Evolutionary conservation across 1,140 invertebrate species (phyloP).

Genomic region (Zaprionus nigranus): DNA sequence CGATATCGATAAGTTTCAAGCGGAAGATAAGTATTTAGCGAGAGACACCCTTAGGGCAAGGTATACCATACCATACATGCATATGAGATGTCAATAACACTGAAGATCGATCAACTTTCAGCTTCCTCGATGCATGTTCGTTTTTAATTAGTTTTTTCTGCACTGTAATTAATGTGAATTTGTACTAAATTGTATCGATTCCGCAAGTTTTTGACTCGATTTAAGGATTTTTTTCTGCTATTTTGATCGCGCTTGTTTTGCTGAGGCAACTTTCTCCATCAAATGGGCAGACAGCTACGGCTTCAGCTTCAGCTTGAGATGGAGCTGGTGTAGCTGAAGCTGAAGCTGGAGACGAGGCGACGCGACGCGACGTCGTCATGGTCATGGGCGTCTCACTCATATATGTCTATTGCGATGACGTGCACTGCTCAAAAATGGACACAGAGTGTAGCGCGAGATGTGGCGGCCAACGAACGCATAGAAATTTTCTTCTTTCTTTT

Average conservation of each 20-base stretch:
- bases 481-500: conserved; percentile 64
- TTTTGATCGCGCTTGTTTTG: conserved; percentile 26
- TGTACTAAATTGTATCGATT: conserved; percentile 82
- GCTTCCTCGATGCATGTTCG: conserved; percentile 13
- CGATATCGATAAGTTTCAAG: too few species aligned
- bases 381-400: conserved; percentile 72
- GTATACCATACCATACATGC: background rate
- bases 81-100: background rate
- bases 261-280: conserved; percentile 65
- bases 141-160: conserved; percentile 53
- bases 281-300: conserved; percentile 57
- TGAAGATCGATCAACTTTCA: conserved; percentile 12
- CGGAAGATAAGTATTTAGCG: too few species aligned
- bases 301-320: background rate
- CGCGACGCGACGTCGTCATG: conserved; percentile 62
- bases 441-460: conserved; percentile 17
- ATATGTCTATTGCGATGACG: conserved; percentile 63
- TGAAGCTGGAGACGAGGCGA: conserved; percentile 9
- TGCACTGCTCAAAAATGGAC: conserved; percentile 64
- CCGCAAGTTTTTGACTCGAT: conserved; percentile 23
- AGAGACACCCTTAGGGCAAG: background rate
- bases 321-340: background rate
- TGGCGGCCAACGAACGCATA: conserved; percentile 75
- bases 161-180: conserved; percentile 71
- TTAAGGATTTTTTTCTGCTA: conserved; percentile 56